A percentile compares a stretch with the other conserved stretches of the same genome.
These are phyloP conservation scores for Theristicus caerulescens DNA, from an alignment of 2,113 vertebrate genomes.

Conservation along the genomic window DNA sequence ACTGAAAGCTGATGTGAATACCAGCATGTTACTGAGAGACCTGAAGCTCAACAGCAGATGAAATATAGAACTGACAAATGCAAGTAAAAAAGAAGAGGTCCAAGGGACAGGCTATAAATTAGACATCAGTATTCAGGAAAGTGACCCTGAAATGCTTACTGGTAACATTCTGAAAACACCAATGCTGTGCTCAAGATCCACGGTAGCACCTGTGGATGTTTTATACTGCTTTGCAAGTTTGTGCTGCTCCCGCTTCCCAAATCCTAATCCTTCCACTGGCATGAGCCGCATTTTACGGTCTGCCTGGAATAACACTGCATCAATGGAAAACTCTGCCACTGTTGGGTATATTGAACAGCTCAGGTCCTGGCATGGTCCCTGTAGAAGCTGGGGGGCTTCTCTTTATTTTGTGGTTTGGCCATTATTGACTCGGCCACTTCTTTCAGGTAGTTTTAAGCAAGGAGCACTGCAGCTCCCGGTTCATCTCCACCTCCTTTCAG, in stretches of 20 bases:
- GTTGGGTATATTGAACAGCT: background rate
- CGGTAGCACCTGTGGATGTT: background rate
- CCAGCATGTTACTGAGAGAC: background rate
- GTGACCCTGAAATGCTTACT: background rate
- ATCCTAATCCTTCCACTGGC: background rate
- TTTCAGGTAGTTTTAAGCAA: background rate
- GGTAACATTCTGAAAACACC: background rate
- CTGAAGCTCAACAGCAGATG: background rate
- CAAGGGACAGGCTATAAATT: background rate
- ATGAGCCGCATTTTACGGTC: background rate
- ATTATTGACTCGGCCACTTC: background rate
- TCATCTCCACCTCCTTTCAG: background rate
- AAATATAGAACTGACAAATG: background rate
- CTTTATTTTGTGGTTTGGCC: background rate
- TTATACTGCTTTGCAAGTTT: background rate
- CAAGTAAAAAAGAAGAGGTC: background rate
- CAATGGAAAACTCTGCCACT: background rate
- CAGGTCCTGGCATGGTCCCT: background rate
- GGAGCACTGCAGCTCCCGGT: accelerated
- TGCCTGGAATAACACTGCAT: background rate
- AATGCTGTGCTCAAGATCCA: background rate
- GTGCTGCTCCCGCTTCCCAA: background rate
- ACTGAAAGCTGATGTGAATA: background rate
- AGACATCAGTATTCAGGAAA: background rate
- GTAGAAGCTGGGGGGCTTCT: background rate